Conservation (phyloP, 2,797 vertebrate species). For the Bufotes viridis region DNA sequence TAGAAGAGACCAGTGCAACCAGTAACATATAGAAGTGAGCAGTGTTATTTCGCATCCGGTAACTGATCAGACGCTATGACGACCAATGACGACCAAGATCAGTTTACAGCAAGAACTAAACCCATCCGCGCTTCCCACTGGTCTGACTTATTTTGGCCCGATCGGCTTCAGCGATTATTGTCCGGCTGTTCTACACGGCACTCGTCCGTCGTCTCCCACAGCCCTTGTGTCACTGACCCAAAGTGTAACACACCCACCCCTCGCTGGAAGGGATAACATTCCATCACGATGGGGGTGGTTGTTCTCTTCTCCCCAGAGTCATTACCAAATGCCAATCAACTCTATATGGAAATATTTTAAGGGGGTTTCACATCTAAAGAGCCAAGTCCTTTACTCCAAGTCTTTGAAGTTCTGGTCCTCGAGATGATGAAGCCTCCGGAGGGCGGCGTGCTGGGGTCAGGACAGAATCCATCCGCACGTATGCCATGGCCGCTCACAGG, state of each 20-base stretch:
- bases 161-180: no score
- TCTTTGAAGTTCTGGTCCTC: not conserved
- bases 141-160: no score
- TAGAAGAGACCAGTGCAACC: no score
- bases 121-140: not conserved
- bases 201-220: not conserved
- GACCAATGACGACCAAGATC: no score
- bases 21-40: no score
- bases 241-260: not conserved
- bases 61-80: no score
- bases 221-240: slow-evolving; percentile 23
- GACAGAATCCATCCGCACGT: not conserved
- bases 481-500: not conserved
- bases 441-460: not conserved
- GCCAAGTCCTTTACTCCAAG: not conserved
- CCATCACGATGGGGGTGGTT: not conserved
- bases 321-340: not conserved
- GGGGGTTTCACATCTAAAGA: not conserved
- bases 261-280: not conserved
- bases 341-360: not conserved
- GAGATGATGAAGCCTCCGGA: not conserved
- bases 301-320: not conserved
- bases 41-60: no score
- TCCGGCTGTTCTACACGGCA: no score
- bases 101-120: no score